phyloP scores from a whole-genome alignment of 2,888 invertebrate species.

The Synanthedon formicaeformis region DNA sequence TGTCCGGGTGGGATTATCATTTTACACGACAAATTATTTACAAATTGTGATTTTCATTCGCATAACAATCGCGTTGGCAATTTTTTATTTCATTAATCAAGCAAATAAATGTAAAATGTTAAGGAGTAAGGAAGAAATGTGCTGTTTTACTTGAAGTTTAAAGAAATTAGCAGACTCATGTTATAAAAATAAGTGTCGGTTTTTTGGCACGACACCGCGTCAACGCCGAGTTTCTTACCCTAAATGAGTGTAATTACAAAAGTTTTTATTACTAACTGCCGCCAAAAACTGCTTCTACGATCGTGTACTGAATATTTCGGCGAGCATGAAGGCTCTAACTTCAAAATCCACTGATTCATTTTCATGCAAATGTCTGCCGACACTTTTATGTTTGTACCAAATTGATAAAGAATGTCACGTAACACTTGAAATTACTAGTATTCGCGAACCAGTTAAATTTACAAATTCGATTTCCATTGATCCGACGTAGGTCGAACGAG shows the following conservation, averaged over 20 bases:
- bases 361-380: neutral
- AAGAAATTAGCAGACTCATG: conserved; percentile 28
- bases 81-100: neutral
- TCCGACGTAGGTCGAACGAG: conserved; percentile 23
- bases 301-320: conserved; percentile 22
- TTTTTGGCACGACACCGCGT: conserved; percentile 65
- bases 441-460: conserved; percentile 8
- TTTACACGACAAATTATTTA: conserved; percentile 54
- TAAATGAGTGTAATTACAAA: conserved; percentile 67
- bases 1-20: conserved; percentile 58
- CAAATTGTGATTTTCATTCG: conserved; percentile 35
- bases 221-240: conserved; percentile 53
- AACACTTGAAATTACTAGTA: neutral
- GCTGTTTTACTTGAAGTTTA: conserved; percentile 16
- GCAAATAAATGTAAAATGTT: too few relatives aligned
- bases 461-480: conserved; percentile 27
- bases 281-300: conserved; percentile 54
- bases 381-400: too few relatives aligned
- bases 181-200: conserved; percentile 55
- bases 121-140: conserved; percentile 7
- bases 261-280: conserved; percentile 65
- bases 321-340: neutral
- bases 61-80: conserved; percentile 1
- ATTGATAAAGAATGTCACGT: too few relatives aligned
- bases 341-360: neutral